A percentile compares a stretch with the other conserved stretches of the same genome.
Conservation (phyloP, 2,797 vertebrate genomes). For the Sebastes hubbsi region DNA sequence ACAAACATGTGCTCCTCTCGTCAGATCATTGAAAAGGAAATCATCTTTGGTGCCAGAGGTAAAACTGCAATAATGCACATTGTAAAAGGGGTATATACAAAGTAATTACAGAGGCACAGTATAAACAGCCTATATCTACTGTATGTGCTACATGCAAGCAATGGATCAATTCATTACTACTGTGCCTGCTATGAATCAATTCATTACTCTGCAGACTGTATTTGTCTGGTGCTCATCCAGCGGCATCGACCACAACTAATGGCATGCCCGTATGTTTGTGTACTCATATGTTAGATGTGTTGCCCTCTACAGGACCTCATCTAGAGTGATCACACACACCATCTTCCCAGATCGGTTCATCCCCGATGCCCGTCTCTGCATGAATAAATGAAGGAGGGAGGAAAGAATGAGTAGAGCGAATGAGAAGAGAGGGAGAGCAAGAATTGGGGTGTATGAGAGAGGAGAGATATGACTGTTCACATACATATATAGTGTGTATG, state of each 20-base stretch:
- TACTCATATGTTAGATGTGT: conserved; percentile 28
- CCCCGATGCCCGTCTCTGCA: conserved; percentile 40
- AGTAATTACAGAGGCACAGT: background rate
- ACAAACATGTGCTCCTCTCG: background rate
- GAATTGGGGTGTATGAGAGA: conserved; percentile 2
- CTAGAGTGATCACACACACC: conserved; percentile 38
- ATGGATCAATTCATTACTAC: conserved; percentile 19
- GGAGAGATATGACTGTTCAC: conserved; percentile 23
- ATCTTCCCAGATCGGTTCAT: conserved; percentile 34
- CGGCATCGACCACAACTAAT: conserved; percentile 24
- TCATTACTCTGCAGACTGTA: conserved; percentile 25
- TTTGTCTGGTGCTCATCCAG: conserved; percentile 29
- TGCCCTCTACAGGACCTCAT: conserved; percentile 51
- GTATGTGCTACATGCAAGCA: background rate
- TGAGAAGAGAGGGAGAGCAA: background rate
- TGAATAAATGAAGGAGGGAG: conserved; percentile 54
- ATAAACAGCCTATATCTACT: background rate
- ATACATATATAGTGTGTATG: background rate
- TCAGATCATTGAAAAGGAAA: background rate
- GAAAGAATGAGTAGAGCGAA: conserved; percentile 51
- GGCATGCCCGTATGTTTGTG: conserved; percentile 17
- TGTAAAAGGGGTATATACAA: background rate
- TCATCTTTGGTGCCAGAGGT: background rate
- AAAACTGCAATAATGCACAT: background rate
- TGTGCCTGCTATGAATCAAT: background rate